Conservation (phyloP, 2,797 vertebrate genomes). For the Tangara arthus region DNA sequence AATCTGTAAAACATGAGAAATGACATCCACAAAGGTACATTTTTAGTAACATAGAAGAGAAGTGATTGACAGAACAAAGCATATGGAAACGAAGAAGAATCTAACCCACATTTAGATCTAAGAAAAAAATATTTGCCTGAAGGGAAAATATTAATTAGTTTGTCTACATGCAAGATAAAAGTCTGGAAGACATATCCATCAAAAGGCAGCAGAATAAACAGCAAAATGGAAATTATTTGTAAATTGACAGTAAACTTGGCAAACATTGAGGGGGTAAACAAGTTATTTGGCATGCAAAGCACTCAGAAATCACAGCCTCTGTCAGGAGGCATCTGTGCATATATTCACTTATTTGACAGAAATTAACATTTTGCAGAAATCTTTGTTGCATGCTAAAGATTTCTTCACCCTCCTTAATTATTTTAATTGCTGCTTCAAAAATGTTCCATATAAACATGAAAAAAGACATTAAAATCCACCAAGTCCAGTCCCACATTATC, state of each 20-base stretch:
- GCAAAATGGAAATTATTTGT: constrained; percentile 92
- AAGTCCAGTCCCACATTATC: constrained; percentile 63
- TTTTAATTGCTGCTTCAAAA: constrained; percentile 85
- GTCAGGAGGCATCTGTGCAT: constrained; percentile 88
- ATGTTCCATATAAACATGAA: constrained; percentile 76
- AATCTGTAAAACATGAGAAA: constrained; percentile 74
- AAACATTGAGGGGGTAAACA: constrained; percentile 84
- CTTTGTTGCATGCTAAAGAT: constrained; percentile 86
- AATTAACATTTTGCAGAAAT: constrained; percentile 89
- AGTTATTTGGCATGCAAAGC: constrained; percentile 82
- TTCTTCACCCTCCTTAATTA: constrained; percentile 85
- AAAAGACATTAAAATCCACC: constrained; percentile 74
- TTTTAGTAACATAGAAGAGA: constrained; percentile 78
- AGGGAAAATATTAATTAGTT: constrained; percentile 97
- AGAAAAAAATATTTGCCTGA: constrained; percentile 96
- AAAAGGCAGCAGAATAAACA: constrained; percentile 88
- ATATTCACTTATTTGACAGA: constrained; percentile 86
- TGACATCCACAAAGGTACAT: constrained; percentile 71
- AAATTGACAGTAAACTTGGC: constrained; percentile 91
- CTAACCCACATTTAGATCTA: constrained; percentile 93
- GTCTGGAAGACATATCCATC: constrained; percentile 91
- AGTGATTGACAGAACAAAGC: constrained; percentile 94
- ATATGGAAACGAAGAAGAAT: constrained; percentile 88
- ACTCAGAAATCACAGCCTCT: constrained; percentile 80
- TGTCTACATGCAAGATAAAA: constrained; percentile 92